These are phyloP conservation scores for Syncerus caffer DNA, from an alignment of 2,797 vertebrate genomes.

Conservation along the genomic window DNA sequence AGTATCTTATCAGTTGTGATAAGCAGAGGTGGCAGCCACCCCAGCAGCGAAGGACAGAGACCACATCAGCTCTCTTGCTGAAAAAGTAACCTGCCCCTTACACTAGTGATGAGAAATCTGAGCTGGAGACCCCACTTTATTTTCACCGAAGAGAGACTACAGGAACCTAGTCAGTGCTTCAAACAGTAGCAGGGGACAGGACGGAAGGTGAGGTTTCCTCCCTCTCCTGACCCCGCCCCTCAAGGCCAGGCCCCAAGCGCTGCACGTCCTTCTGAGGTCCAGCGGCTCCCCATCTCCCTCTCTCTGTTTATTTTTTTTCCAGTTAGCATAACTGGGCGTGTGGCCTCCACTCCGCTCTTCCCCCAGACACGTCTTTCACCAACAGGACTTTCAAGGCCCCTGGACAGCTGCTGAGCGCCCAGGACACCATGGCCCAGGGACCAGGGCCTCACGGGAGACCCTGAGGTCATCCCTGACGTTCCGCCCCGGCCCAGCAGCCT, in stretches of 20 bases:
- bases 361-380: too few species aligned
- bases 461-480: accelerated
- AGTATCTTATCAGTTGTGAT: neutral
- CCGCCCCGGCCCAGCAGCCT: neutral
- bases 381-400: neutral
- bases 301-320: accelerated
- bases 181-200: neutral
- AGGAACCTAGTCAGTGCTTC: neutral
- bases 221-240: too few species aligned
- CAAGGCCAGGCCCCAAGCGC: accelerated
- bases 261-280: neutral
- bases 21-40: neutral
- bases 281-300: accelerated
- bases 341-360: neutral
- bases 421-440: accelerated
- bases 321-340: neutral
- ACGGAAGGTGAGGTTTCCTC: too few species aligned
- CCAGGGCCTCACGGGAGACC: neutral
- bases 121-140: neutral
- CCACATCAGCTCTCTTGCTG: neutral
- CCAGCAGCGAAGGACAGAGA: neutral
- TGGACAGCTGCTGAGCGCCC: neutral
- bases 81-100: too few species aligned
- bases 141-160: neutral
- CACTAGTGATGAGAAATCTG: neutral